Percentiles rank a stretch among this genome's conserved stretches.
Conservation (phyloP, 2,113 vertebrate species). For the Gallinago media region DNA sequence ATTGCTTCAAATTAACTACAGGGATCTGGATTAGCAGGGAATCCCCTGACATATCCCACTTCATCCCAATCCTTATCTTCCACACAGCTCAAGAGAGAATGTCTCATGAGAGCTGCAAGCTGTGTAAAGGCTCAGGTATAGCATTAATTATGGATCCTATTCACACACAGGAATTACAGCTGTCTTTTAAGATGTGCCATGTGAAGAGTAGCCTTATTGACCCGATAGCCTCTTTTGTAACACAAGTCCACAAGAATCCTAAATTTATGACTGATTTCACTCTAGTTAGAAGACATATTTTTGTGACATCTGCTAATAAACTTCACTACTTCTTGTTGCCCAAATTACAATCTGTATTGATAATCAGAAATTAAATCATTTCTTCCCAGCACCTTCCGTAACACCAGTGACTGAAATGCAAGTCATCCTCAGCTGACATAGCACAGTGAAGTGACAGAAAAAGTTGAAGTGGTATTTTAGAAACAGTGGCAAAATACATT, state of each 20-base stretch:
- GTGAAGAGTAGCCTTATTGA: neutral
- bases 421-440: neutral
- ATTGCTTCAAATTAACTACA: neutral
- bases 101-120: neutral
- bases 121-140: neutral
- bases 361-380: neutral
- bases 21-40: neutral
- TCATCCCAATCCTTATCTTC: neutral
- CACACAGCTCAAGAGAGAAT: rapidly evolving
- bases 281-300: neutral
- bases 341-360: neutral
- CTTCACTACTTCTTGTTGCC: neutral
- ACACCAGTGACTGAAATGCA: neutral
- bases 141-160: neutral
- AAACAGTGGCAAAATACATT: neutral
- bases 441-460: neutral
- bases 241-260: neutral
- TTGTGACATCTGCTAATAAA: neutral
- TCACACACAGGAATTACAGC: neutral
- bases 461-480: neutral
- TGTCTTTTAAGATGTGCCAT: neutral
- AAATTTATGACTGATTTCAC: neutral
- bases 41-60: neutral
- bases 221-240: neutral
- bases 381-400: neutral